Percentiles rank a stretch among this genome's conserved stretches.
Evolutionary conservation across 1,140 invertebrate genomes (phyloP).

Genomic region (Agraylea sexmaculata): DNA sequence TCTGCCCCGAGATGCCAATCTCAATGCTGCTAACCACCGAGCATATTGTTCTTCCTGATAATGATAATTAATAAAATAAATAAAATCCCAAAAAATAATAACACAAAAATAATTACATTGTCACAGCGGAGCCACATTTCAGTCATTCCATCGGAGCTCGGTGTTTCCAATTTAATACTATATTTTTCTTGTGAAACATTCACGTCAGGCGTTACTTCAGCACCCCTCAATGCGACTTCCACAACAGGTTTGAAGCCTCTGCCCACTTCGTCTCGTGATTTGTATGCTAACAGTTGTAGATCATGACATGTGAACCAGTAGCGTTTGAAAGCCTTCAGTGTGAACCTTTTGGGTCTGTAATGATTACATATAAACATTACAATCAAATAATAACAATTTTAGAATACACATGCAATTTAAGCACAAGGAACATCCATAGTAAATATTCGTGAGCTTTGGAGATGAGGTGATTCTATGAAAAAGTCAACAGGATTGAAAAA

Average conservation of each 20-base stretch:
- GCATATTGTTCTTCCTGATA: slow-evolving; percentile 91
- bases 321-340: slow-evolving; percentile 81
- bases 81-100: not conserved
- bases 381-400: not conserved
- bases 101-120: slow-evolving; percentile 50
- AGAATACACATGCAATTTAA: no score
- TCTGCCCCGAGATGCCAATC: slow-evolving; percentile 88
- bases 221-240: slow-evolving; percentile 70
- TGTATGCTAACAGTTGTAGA: slow-evolving; percentile 71
- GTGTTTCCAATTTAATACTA: slow-evolving; percentile 91
- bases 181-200: slow-evolving; percentile 84
- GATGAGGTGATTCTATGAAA: no score
- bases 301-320: slow-evolving; percentile 89
- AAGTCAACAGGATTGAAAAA: no score
- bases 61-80: slow-evolving; percentile 5
- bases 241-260: slow-evolving; percentile 43
- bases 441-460: no score
- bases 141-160: slow-evolving; percentile 80
- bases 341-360: slow-evolving; percentile 83
- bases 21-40: slow-evolving; percentile 96
- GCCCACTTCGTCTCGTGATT: slow-evolving; percentile 63
- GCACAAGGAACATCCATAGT: no score
- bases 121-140: slow-evolving; percentile 95
- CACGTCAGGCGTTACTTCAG: slow-evolving; percentile 95
- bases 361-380: slow-evolving; percentile 15